phyloP scores from a whole-genome alignment of 2,113 vertebrate genomes.

The Rhodinocichla rosea region DNA sequence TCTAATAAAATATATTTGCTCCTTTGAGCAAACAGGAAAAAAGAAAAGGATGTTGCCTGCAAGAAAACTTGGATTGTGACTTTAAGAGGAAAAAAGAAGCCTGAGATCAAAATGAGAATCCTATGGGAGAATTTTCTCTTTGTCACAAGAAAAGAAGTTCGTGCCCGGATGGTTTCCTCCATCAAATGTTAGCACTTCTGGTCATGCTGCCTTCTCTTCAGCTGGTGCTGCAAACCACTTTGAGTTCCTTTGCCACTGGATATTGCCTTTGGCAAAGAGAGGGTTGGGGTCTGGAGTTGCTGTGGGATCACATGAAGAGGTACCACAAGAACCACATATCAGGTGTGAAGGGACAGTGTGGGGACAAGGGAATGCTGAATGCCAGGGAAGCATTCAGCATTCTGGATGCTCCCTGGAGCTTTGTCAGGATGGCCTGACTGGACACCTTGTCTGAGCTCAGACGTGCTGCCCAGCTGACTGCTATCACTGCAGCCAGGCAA shows the following conservation, averaged over 20 bases:
- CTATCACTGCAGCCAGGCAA: background rate
- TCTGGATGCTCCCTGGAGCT: background rate
- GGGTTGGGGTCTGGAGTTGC: background rate
- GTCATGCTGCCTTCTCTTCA: background rate
- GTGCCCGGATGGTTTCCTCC: background rate
- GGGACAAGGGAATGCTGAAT: background rate
- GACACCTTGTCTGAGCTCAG: background rate
- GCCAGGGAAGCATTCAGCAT: background rate
- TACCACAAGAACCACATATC: background rate
- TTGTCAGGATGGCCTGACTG: background rate
- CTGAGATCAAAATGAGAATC: background rate
- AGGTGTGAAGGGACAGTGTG: background rate
- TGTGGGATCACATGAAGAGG: background rate
- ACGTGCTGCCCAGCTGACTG: background rate
- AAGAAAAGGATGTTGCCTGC: background rate
- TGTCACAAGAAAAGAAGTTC: background rate
- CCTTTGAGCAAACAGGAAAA: background rate
- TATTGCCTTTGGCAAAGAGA: background rate
- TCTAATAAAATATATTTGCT: background rate
- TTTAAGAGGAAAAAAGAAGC: background rate
- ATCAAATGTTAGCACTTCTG: background rate
- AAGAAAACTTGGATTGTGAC: background rate
- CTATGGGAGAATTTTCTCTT: background rate
- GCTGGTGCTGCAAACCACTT: background rate
- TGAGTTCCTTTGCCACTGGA: background rate